These are phyloP conservation scores for Ylistrum balloti DNA, from an alignment of 1,140 invertebrate species.

Conservation along the genomic window DNA sequence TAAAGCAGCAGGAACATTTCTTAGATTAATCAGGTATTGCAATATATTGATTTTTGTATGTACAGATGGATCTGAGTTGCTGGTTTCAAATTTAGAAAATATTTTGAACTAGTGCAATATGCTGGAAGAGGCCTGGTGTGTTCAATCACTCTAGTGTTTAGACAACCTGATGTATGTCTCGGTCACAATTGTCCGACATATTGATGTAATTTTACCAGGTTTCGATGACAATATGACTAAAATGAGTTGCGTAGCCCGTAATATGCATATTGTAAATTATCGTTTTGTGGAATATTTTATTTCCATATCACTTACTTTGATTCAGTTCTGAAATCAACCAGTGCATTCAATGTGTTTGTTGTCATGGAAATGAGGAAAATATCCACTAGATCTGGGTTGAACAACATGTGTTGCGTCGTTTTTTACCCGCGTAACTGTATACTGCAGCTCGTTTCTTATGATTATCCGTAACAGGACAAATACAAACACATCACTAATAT, in stretches of 20 bases:
- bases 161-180: not conserved
- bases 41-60: no score
- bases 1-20: no score
- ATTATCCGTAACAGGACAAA: not conserved
- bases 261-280: not conserved
- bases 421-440: not conserved
- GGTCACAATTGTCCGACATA: not conserved
- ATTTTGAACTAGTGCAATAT: no score
- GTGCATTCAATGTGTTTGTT: not conserved
- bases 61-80: no score
- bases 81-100: no score
- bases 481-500: not conserved
- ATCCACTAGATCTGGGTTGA: not conserved
- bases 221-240: not conserved
- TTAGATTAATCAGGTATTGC: no score
- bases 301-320: not conserved
- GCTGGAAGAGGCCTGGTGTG: no score
- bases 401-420: no score
- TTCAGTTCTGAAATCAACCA: not conserved
- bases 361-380: conserved; percentile 16
- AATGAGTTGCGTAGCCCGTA: not conserved
- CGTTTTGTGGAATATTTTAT: not conserved
- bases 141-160: not conserved
- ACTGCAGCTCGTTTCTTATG: not conserved
- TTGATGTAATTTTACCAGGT: not conserved